Base-by-base conservation (phyloP, 2,888 invertebrate genomes). In the Tetragonula carbonaria region DNA sequence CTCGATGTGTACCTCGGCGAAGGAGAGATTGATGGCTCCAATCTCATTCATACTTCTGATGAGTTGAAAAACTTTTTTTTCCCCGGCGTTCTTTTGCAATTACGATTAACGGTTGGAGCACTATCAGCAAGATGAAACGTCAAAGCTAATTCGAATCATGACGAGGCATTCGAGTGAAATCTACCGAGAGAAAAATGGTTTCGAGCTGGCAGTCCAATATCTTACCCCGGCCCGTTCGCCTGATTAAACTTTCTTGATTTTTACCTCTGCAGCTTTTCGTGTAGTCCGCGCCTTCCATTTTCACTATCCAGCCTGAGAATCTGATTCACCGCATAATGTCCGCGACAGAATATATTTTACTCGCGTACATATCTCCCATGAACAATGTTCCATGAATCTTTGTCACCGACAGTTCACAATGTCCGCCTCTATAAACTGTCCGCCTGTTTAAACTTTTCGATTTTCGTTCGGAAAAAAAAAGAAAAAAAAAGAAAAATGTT, bases 141-240 rank as follows among this genome's bases (percentile, higher is more conserved):
- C 74, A 55, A 75, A 57, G 74, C 66, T 75, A 75, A 75, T 75
- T 67, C 74, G 74, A 45, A 67, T 55, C 74, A 23, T 55, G 74
- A 74, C 74, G 74, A 57, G 74, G 74, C 67, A 66, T 67, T 57
- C 66, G 55, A 67, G 74, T 67, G 74, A 75, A 67, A 66, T 75
- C 66, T 38, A 67, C 16, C 66, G 66, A 57, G 74, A 75, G 74
- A 75, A 67, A 75, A 75, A 75, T 75, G 74, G 38, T 66, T 75
- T 18, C n/a, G 38, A 28, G 66, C 66, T 66, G 45, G 55, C 28
- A 67, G 55, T 67, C 28, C 66, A 28, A 75, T 75, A 67, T 67
- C 74, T 67, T 57, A 55, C 66, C n/a, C 23, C 66, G 4, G 65
- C 53, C 53, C 23, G 74, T 66, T 14, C 66, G 55, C 66, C 74